phyloP scores from a whole-genome alignment of 1,140 invertebrate species.

The Drosophila sucinea region DNA sequence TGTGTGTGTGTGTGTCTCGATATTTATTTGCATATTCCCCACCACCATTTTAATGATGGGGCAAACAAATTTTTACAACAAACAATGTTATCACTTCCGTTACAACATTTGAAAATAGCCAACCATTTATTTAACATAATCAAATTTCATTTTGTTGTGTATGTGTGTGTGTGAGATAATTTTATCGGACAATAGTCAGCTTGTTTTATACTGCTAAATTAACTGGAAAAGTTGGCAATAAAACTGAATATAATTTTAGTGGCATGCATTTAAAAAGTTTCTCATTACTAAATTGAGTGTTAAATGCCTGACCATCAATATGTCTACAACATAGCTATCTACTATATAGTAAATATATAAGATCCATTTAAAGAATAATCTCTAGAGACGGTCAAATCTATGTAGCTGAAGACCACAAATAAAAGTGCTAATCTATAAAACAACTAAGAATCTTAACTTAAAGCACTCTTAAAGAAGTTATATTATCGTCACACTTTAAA shows the following conservation, averaged over 20 bases:
- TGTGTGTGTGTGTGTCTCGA: slow-evolving; percentile 4
- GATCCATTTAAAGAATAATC: too few species aligned
- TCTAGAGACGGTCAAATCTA: too few species aligned
- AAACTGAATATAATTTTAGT: neutral
- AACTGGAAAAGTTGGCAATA: slow-evolving; percentile 1
- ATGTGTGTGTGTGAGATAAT: neutral
- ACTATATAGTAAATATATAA: too few species aligned
- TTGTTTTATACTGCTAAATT: slow-evolving; percentile 17
- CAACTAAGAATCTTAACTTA: too few species aligned
- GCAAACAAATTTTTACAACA: slow-evolving; percentile 48
- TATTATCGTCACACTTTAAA: too few species aligned
- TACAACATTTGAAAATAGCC: slow-evolving; percentile 13
- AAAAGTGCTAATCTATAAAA: too few species aligned
- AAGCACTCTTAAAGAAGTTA: too few species aligned
- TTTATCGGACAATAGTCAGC: slow-evolving; percentile 4
- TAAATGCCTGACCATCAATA: neutral
- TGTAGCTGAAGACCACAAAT: too few species aligned
- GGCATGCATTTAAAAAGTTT: neutral
- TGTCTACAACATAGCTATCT: too few species aligned
- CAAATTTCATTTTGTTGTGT: slow-evolving; percentile 17
- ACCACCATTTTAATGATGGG: slow-evolving; percentile 41
- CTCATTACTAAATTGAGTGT: neutral
- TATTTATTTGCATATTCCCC: slow-evolving; percentile 38
- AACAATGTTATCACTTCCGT: slow-evolving; percentile 54
- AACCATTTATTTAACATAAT: slow-evolving; percentile 46